Percentiles rank a stretch among this genome's conserved stretches.
Conservation (phyloP, 2,888 invertebrate species). For the Hyposoter didymator region DNA sequence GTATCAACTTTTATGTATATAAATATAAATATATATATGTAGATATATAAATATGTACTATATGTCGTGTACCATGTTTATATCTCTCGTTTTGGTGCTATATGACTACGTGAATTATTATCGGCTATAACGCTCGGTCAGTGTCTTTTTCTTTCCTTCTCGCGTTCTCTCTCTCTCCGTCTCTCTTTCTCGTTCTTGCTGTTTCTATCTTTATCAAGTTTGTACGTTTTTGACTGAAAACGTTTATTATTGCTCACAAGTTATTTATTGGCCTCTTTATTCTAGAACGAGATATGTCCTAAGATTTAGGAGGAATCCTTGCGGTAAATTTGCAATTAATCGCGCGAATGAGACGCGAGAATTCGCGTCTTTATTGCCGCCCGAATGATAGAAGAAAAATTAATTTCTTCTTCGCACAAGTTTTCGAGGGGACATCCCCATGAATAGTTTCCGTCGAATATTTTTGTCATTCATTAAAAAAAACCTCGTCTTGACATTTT, state of each 20-base stretch:
- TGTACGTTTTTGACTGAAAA: constrained; percentile 59
- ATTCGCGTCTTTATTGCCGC: constrained; percentile 40
- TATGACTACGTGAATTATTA: constrained; percentile 34
- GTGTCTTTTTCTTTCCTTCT: constrained; percentile 30
- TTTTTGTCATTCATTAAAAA: constrained; percentile 1
- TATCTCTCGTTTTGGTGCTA: constrained; percentile 24
- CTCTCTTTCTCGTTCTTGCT: not conserved
- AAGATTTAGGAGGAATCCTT: constrained; percentile 38
- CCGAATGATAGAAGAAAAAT: constrained; percentile 31
- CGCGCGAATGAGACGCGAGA: constrained; percentile 44
- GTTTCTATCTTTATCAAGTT: constrained; percentile 1
- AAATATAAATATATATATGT: constrained; percentile 1
- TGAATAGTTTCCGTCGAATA: not conserved
- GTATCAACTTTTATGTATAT: not conserved
- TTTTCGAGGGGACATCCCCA: not conserved
- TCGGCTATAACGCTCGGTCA: constrained; percentile 42
- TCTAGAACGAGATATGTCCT: constrained; percentile 52
- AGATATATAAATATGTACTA: constrained; percentile 11
- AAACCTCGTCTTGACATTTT: not conserved
- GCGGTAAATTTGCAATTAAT: constrained; percentile 58
- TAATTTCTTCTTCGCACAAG: not conserved
- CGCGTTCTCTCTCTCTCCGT: not conserved
- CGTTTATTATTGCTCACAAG: constrained; percentile 52
- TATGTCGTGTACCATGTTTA: constrained; percentile 23
- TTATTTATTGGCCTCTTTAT: constrained; percentile 66